phyloP scores from a whole-genome alignment of 2,113 vertebrate species.

The Delphinapterus leucas region DNA sequence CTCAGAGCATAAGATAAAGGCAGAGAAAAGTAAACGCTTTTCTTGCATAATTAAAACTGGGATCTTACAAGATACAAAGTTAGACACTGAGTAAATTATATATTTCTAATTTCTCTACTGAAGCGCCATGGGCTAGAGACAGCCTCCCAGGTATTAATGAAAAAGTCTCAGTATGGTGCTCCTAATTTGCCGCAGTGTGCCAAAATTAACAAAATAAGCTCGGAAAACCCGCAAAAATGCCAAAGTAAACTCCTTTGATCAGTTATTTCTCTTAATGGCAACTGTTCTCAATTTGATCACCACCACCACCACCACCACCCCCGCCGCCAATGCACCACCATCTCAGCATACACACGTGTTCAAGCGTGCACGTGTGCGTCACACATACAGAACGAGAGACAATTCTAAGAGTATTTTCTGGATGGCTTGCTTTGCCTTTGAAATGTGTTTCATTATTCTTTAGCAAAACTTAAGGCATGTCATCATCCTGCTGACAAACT shows the following conservation, averaged over 20 bases:
- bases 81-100: slow-evolving; percentile 53
- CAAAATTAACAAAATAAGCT: slow-evolving; percentile 70
- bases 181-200: slow-evolving; percentile 63
- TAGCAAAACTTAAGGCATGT: background rate
- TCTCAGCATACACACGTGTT: background rate
- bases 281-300: background rate
- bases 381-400: background rate
- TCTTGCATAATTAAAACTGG: slow-evolving; percentile 63
- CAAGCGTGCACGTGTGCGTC: background rate
- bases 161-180: slow-evolving; percentile 66
- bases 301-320: background rate
- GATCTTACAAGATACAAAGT: slow-evolving; percentile 62
- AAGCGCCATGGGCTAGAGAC: slow-evolving; percentile 54
- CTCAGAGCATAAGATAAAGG: slow-evolving; percentile 45
- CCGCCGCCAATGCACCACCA: background rate
- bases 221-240: background rate
- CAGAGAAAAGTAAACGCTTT: slow-evolving; percentile 11
- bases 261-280: slow-evolving; percentile 6
- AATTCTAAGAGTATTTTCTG: background rate
- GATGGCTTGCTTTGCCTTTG: background rate
- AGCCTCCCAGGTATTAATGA: slow-evolving; percentile 76
- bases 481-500: background rate
- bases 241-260: slow-evolving; percentile 20
- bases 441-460: background rate
- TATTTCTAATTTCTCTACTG: slow-evolving; percentile 69